These are phyloP conservation scores for Exaiptasia diaphana DNA, from an alignment of 64 coral and sea anemone genomes.

Conservation along the genomic window DNA sequence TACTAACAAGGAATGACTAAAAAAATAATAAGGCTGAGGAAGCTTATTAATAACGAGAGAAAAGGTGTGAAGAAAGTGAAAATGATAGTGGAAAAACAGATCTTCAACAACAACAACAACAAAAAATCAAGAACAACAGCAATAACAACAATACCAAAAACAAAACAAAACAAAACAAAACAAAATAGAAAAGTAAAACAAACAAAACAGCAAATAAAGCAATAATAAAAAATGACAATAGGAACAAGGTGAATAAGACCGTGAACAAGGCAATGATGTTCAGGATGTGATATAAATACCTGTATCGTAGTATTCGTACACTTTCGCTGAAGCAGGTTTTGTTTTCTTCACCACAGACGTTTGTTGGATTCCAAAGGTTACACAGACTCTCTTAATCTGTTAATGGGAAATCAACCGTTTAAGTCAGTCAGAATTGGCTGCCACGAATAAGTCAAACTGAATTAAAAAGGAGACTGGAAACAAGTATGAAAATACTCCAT, in stretches of 20 bases:
- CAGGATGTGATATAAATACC: background rate
- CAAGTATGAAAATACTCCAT: too few species aligned
- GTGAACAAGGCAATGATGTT: background rate
- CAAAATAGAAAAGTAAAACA: background rate
- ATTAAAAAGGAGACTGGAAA: too few species aligned
- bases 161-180: background rate
- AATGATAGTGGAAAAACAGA: too few species aligned
- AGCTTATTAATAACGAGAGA: background rate
- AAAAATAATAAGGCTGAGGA: background rate
- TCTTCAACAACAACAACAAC: too few species aligned
- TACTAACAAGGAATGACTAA: background rate
- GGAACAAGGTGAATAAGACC: background rate
- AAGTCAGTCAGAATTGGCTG: background rate
- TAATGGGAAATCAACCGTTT: too few species aligned
- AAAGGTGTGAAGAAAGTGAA: background rate
- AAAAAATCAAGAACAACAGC: too few species aligned
- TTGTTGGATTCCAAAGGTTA: constrained; percentile 67
- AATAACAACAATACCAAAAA: too few species aligned
- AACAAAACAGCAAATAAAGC: background rate
- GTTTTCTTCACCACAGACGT: constrained; percentile 69
- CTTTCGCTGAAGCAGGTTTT: constrained; percentile 55
- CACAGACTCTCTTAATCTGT: constrained; percentile 66
- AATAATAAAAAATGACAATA: background rate
- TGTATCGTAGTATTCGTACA: constrained; percentile 71
- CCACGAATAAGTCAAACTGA: background rate